These are phyloP conservation scores for Micronisus gabar DNA, from an alignment of 2,113 vertebrate genomes.

Conservation along the genomic window DNA sequence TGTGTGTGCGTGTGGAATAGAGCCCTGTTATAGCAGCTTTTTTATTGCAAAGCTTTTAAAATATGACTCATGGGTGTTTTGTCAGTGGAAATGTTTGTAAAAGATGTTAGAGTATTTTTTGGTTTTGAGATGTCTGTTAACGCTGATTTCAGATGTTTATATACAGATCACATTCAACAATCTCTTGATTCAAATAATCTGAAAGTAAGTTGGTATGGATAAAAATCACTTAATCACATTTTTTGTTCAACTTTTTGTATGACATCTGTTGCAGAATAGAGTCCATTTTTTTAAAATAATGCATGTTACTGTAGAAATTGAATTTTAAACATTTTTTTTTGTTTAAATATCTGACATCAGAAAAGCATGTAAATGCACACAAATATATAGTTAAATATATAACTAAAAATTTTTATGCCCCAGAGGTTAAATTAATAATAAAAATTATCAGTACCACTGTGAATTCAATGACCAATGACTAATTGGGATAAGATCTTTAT, in stretches of 20 bases:
- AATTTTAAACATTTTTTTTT: background rate
- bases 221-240: background rate
- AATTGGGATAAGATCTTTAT: background rate
- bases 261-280: background rate
- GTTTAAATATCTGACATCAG: background rate
- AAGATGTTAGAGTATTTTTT: slow-evolving; percentile 13
- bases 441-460: background rate
- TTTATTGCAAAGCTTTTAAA: slow-evolving; percentile 50
- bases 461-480: background rate
- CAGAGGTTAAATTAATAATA: background rate
- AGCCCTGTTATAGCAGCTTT: slow-evolving; percentile 16
- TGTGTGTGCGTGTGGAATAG: background rate
- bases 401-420: background rate
- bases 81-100: background rate
- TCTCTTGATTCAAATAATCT: background rate
- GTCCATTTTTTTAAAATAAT: background rate
- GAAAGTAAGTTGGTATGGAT: background rate
- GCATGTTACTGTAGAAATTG: background rate
- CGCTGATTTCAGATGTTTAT: background rate
- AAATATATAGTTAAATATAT: background rate
- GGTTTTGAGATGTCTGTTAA: slow-evolving; percentile 4
- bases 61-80: background rate
- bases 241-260: background rate
- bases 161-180: background rate
- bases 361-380: background rate